Evolutionary conservation across 2,113 vertebrate species (phyloP), one percentile per base, ranked within the genome.

Genomic region (Microtus ochrogaster): DNA sequence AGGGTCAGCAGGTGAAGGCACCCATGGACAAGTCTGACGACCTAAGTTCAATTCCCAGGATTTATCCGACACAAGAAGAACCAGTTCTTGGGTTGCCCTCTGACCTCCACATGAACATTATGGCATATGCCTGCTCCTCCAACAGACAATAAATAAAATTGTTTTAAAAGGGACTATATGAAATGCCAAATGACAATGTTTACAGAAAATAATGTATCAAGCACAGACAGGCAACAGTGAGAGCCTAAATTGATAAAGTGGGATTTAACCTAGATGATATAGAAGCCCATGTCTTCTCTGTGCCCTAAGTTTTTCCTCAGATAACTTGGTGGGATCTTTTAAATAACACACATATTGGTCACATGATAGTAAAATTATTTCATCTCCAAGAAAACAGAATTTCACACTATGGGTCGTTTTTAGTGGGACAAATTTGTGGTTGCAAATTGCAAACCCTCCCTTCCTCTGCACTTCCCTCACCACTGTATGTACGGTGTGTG

Each of bases 161-260:
- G 10, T 22, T 55, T 55, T 55, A 12, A 79, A 55, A 55, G 49
- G 10, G 65, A 76, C 39, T 68, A 78, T 81, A 77, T 28, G 24
- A 24, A 96, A 63, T 87, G 74, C 65, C 26, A 52, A 47, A 72
- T 76, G 24, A 44, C 85, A n/a, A 77, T 85, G 90, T 93, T 91
- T 74, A 86, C 22, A 97, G 81, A 91, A 97, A 95, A 93, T 81
- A 76, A 82, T 70, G 4, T 82, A 78, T 89, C 82, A 52, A 91
- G 49, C 63, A 88, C n/a, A 58, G 28, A 16, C 47, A 93, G 52
- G 2, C 33, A 85, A 13, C 10, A 89, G 87, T 47, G 30, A 97
- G n/a, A 79, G 24, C n/a, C 70, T 39, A 10, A 81, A 94, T 12
- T 82, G 7, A 91, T n/a, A 76, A 14, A 92, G 55, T 5, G 82